Percentiles rank a stretch among this genome's conserved stretches.
Evolutionary conservation across 1,140 invertebrate genomes (phyloP).

Genomic region (Heterodera carotae): DNA sequence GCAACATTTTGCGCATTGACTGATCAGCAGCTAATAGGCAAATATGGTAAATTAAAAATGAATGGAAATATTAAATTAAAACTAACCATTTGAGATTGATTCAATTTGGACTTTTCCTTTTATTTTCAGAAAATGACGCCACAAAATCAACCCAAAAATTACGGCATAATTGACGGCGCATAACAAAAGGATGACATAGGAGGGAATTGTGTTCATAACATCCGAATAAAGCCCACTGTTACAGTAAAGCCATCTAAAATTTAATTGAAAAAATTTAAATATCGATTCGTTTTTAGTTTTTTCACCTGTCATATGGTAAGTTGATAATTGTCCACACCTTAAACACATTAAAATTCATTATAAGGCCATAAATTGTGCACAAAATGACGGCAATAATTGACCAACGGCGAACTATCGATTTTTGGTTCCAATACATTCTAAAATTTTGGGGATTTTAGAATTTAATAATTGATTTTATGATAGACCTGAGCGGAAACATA

Average conservation of each 20-base stretch:
- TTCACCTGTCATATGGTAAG: constrained; percentile 9
- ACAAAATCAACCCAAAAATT: constrained; percentile 21
- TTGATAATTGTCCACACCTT: constrained; percentile 18
- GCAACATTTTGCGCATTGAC: constrained; percentile 1
- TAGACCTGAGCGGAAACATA: constrained; percentile 13
- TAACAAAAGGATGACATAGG: constrained; percentile 5
- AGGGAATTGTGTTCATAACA: constrained; percentile 9
- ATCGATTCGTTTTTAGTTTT: not conserved
- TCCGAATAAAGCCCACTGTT: constrained; percentile 27
- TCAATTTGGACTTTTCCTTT: not conserved
- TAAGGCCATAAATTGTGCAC: constrained; percentile 5
- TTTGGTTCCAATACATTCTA: constrained; percentile 20
- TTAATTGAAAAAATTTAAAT: constrained; percentile 13
- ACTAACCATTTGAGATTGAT: not conserved
- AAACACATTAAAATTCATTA: constrained; percentile 10
- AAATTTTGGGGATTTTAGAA: constrained; percentile 5
- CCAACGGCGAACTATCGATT: not conserved
- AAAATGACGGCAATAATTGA: not conserved
- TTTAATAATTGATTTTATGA: not conserved
- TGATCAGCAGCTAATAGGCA: constrained; percentile 1
- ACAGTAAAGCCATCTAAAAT: constrained; percentile 14
- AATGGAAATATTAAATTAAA: not conserved
- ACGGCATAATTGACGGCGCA: constrained; percentile 2
- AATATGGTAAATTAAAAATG: not conserved
- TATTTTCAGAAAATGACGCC: constrained; percentile 25